phyloP scores from a whole-genome alignment of 2,797 vertebrate species.

The Orientallactaga sibirica region DNA sequence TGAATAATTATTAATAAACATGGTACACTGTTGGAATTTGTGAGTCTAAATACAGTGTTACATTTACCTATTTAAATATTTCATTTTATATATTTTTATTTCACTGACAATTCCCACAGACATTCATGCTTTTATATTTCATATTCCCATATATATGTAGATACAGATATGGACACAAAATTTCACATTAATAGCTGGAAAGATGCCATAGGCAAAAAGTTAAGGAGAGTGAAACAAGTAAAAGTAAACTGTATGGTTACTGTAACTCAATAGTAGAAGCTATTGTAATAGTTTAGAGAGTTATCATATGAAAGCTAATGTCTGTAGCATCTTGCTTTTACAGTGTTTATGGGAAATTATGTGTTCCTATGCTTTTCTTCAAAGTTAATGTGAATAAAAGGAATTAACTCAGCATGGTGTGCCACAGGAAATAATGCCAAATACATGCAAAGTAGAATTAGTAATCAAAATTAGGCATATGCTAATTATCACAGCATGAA shows the following conservation, averaged over 20 bases:
- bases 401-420: slow-evolving; percentile 48
- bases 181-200: slow-evolving; percentile 37
- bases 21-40: background rate
- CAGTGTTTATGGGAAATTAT: slow-evolving; percentile 32
- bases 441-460: background rate
- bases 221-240: background rate
- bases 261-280: slow-evolving; percentile 16
- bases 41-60: background rate
- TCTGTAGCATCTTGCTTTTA: background rate
- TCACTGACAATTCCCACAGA: background rate
- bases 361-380: background rate
- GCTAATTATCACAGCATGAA: slow-evolving; percentile 57
- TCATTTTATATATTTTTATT: background rate
- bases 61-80: slow-evolving; percentile 1
- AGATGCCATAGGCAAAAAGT: background rate
- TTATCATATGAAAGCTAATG: background rate
- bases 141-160: background rate
- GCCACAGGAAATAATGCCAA: slow-evolving; percentile 68
- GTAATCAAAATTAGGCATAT: slow-evolving; percentile 75
- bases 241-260: background rate
- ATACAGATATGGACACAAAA: too few relatives aligned
- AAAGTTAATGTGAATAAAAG: slow-evolving; percentile 34
- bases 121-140: background rate
- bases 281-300: background rate
- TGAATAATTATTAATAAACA: background rate